Percentiles rank a stretch among this genome's conserved stretches.
phyloP scores from a whole-genome alignment of 30 jellyfish, hydroid and myxozoan genomes.

The Aurelia sp. region DNA sequence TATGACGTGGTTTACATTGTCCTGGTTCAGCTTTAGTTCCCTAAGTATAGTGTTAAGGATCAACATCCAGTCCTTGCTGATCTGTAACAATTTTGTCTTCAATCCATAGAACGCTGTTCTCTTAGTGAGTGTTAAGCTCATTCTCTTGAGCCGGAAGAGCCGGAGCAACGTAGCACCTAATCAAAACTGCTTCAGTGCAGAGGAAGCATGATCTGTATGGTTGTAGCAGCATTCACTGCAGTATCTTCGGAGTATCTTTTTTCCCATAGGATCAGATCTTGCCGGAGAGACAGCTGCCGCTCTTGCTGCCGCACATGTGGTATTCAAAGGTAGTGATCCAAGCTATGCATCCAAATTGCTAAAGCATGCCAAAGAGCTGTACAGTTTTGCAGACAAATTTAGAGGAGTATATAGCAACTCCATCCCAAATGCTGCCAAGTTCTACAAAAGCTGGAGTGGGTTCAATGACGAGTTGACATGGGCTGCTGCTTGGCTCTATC shows the following conservation, averaged over 20 bases:
- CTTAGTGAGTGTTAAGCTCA: too few relatives aligned
- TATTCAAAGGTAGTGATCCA: constrained; percentile 31
- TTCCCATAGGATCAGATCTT: constrained; percentile 43
- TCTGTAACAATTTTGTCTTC: too few relatives aligned
- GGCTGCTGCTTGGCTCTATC: constrained; percentile 84
- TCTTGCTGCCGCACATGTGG: constrained; percentile 77
- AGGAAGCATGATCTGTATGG: not conserved
- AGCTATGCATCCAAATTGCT: constrained; percentile 42
- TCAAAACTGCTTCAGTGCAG: too few relatives aligned
- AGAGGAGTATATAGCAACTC: constrained; percentile 64
- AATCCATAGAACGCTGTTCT: too few relatives aligned
- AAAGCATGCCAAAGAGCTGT: constrained; percentile 73
- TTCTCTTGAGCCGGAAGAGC: too few relatives aligned
- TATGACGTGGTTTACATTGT: too few relatives aligned
- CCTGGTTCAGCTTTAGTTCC: too few relatives aligned
- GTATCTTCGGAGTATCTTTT: too few relatives aligned
- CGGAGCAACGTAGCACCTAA: too few relatives aligned
- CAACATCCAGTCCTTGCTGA: too few relatives aligned
- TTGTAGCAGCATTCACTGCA: not conserved
- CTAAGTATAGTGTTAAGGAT: too few relatives aligned
- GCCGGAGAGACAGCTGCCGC: constrained; percentile 86
- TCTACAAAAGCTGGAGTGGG: constrained; percentile 77
- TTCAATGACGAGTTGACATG: constrained; percentile 71
- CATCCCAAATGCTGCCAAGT: constrained; percentile 65
- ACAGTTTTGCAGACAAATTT: constrained; percentile 61